Conservation (phyloP, 1,140 invertebrate genomes). For the Ceratina australensis region DNA sequence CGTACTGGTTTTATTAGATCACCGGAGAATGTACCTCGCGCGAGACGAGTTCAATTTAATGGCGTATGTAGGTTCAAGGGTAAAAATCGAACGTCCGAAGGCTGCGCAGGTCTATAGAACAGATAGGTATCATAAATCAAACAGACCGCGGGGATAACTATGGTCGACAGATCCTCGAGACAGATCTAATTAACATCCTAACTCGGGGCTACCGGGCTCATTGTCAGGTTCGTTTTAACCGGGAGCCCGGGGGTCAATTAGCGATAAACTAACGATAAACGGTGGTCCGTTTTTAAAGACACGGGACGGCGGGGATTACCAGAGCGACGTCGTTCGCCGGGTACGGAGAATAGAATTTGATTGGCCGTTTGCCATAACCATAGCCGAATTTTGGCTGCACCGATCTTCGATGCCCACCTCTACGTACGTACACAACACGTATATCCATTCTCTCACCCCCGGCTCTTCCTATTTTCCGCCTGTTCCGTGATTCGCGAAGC, state of each 20-base stretch:
- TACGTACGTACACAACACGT: slow-evolving; percentile 22
- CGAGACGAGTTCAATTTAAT: no score
- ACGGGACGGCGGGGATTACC: slow-evolving; percentile 39
- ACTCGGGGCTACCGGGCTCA: not conserved
- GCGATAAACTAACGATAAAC: slow-evolving; percentile 16
- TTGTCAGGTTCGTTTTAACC: not conserved
- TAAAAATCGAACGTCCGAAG: not conserved
- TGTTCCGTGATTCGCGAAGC: slow-evolving; percentile 33
- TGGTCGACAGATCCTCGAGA: slow-evolving; percentile 8
- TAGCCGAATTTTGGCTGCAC: slow-evolving; percentile 50
- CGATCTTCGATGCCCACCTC: slow-evolving; percentile 20
- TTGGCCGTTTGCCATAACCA: slow-evolving; percentile 69
- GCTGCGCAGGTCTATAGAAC: not conserved
- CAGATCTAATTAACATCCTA: slow-evolving; percentile 23
- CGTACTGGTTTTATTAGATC: no score
- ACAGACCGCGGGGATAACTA: not conserved
- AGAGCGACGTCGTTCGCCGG: slow-evolving; percentile 55
- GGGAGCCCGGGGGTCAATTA: not conserved
- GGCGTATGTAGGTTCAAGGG: no score
- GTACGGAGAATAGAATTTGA: slow-evolving; percentile 66
- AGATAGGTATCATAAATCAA: slow-evolving; percentile 8
- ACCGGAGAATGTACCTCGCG: no score
- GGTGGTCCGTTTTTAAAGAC: slow-evolving; percentile 31
- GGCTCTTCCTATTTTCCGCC: slow-evolving; percentile 58
- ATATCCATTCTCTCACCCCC: slow-evolving; percentile 48